A percentile compares a stretch with the other conserved stretches of the same genome.
These are phyloP conservation scores for Catamblyrhynchus diadema DNA, from an alignment of 2,797 vertebrate species.

Conservation along the genomic window DNA sequence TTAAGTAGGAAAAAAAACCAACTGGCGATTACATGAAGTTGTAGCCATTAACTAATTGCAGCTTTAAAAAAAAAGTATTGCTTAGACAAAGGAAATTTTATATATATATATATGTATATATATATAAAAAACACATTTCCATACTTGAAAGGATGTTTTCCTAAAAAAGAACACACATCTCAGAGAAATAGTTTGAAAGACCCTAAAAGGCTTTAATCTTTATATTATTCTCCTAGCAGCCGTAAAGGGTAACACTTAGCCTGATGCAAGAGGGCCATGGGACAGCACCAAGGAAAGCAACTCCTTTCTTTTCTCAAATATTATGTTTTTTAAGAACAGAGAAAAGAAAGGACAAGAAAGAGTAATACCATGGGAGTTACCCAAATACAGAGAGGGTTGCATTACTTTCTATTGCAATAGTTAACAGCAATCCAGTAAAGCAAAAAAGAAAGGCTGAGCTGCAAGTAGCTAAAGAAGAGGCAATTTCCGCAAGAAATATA, in stretches of 20 bases:
- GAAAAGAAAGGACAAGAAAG: not conserved
- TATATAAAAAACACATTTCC: not conserved
- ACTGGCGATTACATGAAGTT: not conserved
- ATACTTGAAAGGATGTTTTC: not conserved
- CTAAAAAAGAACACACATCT: not conserved
- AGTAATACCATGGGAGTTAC: not conserved
- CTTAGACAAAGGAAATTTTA: not conserved
- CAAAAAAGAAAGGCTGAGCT: not conserved
- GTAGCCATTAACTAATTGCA: not conserved
- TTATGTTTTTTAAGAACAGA: not conserved
- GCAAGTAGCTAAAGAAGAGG: not conserved
- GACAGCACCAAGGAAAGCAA: not conserved
- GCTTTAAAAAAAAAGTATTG: not conserved
- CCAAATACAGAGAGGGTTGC: not conserved
- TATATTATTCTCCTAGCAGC: not conserved
- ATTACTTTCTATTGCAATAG: not conserved
- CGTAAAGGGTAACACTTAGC: not conserved
- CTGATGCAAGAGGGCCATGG: not conserved
- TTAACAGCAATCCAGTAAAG: not conserved
- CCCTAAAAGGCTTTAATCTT: not conserved
- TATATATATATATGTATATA: fast-evolving
- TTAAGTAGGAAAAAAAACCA: not conserved
- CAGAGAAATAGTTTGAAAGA: not conserved
- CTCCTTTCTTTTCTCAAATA: not conserved
- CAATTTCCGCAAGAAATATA: not conserved